phyloP scores from a whole-genome alignment of 2,888 invertebrate species.

The Deroplatys truncata region DNA sequence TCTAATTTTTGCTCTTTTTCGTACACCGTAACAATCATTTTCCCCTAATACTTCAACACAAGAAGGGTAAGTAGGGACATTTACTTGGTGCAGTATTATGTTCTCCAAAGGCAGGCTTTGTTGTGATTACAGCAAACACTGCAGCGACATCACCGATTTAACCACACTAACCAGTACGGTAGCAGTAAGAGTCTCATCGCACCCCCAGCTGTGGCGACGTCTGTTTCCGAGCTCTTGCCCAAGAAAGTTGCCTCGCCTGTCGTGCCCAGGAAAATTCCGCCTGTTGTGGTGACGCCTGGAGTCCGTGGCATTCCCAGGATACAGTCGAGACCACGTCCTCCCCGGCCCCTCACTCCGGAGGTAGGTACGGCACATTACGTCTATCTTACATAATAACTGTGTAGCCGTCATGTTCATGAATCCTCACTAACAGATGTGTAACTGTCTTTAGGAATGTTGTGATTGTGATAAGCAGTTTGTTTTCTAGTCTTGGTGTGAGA shows the following conservation, averaged over 20 bases:
- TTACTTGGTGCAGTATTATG: too few species aligned
- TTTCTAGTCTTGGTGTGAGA: too few species aligned
- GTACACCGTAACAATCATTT: too few species aligned
- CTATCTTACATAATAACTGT: too few species aligned
- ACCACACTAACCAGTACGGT: conserved; percentile 42
- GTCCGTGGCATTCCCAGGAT: neutral
- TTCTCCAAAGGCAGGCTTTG: too few species aligned
- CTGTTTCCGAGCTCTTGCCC: conserved; percentile 16
- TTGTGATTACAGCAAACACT: neutral
- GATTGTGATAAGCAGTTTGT: too few species aligned
- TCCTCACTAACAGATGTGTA: too few species aligned
- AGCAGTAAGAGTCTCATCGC: conserved; percentile 39
- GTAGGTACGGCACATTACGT: neutral
- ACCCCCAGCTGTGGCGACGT: neutral
- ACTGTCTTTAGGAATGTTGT: too few species aligned
- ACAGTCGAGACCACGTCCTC: neutral
- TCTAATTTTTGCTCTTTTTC: too few species aligned
- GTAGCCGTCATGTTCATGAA: too few species aligned
- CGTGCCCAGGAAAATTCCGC: neutral
- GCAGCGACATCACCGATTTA: conserved; percentile 50
- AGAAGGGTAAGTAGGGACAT: too few species aligned
- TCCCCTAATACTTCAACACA: too few species aligned
- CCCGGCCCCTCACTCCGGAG: conserved; percentile 34
- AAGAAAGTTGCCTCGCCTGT: neutral
- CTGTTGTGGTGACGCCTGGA: neutral